Conservation (phyloP, 2,797 vertebrate species). For the Masticophis lateralis region DNA sequence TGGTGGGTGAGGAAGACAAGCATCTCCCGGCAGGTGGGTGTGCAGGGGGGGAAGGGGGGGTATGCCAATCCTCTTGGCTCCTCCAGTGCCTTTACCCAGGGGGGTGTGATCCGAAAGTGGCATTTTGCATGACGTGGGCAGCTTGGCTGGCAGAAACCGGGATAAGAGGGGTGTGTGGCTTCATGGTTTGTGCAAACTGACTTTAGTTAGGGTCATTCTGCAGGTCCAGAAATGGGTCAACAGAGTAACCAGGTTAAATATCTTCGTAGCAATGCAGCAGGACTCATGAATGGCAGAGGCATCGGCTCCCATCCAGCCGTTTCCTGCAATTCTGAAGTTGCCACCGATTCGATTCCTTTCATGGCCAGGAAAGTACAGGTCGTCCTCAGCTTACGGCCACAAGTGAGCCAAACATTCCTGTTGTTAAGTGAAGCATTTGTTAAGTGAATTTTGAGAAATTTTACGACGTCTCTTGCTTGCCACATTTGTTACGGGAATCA, state of each 20-base stretch:
- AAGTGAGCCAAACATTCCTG: too few relatives aligned
- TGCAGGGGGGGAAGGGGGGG: too few relatives aligned
- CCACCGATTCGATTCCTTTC: too few relatives aligned
- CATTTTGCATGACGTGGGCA: background rate
- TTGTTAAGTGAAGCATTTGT: too few relatives aligned
- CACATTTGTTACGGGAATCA: too few relatives aligned
- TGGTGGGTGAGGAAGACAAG: background rate
- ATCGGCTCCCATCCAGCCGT: rapidly evolving
- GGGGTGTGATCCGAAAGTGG: background rate
- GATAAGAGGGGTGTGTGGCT: background rate
- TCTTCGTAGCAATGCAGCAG: background rate
- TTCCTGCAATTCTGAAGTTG: background rate
- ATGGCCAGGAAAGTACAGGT: background rate
- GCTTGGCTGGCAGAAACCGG: background rate
- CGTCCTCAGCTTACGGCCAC: background rate
- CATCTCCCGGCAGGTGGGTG: background rate
- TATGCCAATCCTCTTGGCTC: rapidly evolving
- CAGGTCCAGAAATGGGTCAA: background rate
- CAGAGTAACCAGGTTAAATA: background rate
- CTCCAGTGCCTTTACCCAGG: background rate
- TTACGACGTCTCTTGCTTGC: too few relatives aligned
- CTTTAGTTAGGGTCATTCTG: background rate
- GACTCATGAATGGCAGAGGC: rapidly evolving
- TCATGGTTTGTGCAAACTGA: background rate
- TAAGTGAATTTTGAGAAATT: too few relatives aligned